Percentiles rank a stretch among this genome's conserved stretches.
phyloP scores from a whole-genome alignment of 2,888 invertebrate genomes.

The Diaperis boleti region DNA sequence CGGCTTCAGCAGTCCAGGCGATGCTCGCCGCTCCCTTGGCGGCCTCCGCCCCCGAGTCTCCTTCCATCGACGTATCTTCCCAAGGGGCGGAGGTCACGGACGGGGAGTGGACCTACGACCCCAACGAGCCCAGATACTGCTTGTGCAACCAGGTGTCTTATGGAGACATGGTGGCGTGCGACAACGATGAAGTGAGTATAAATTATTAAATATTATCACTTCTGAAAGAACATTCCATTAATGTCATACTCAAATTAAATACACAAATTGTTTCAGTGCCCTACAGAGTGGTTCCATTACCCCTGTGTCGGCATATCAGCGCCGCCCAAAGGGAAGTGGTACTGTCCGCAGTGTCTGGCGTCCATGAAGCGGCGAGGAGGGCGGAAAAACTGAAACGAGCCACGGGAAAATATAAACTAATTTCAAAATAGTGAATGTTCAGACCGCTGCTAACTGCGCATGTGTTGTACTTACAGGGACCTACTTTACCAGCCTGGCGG shows the following conservation, averaged over 20 bases:
- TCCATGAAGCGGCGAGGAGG: slow-evolving; percentile 88
- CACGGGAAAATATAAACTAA: too few species aligned
- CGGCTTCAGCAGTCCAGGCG: slow-evolving; percentile 63
- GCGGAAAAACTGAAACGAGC: slow-evolving; percentile 76
- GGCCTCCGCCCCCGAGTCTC: slow-evolving; percentile 62
- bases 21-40: slow-evolving; percentile 61
- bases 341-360: slow-evolving; percentile 94
- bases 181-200: slow-evolving; percentile 90
- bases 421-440: too few species aligned
- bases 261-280: slow-evolving; percentile 80
- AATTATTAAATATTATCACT: background rate
- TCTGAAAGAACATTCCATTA: background rate
- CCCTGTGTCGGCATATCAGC: slow-evolving; percentile 96
- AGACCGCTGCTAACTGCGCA: too few species aligned
- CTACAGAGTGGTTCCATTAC: slow-evolving; percentile 99
- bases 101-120: slow-evolving; percentile 93
- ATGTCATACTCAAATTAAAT: background rate
- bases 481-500: too few species aligned
- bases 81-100: slow-evolving; percentile 73
- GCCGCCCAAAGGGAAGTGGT: slow-evolving; percentile 99
- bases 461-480: too few species aligned
- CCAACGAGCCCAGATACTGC: slow-evolving; percentile 96
- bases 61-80: slow-evolving; percentile 64
- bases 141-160: slow-evolving; percentile 97
- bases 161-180: slow-evolving; percentile 99